Evolutionary conservation across 2,113 vertebrate species (phyloP), one percentile per base, ranked within the genome.

Genomic region (Brachypodius melanocephalos): DNA sequence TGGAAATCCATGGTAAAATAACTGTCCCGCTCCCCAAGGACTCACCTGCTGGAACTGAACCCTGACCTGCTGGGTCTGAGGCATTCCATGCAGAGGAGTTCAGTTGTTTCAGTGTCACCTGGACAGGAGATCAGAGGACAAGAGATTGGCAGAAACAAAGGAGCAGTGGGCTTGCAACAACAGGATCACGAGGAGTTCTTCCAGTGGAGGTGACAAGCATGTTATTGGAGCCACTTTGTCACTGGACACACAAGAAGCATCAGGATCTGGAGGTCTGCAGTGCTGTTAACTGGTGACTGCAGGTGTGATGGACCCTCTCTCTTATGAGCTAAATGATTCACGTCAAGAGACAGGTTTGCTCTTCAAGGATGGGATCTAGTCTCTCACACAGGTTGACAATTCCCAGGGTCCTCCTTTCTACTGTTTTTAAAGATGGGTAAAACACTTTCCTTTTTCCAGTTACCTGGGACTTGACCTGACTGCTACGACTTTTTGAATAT

Each of bases 1-100:
- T 34, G 71, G 86, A 83, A 78, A 79, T 68, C 14, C 17, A 22
- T 6, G 14, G 14, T 40, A 51, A 79, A 72, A 58, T 8, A 32
- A 8, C 22, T 8, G 4, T 31, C 22, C 32, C 69, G 45, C 46
- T 88, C 43, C 38, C 28, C 48, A 67, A 0, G 12, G 40, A 29
- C 16, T 85, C 2, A 0, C 29, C 29, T 34, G 20, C 29, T 79
- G 79, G 31, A 51, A 8, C 10, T 3, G 4, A 59, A 25, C 19
- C 15, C 46, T 3, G 0, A 8, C 26, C 20, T 4, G 6, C 48
- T 63, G 32, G 9, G 43, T 90, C 48, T 63, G 66, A 26, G 6
- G 36, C 29, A 15, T 2, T 21, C n/a, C 14, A 3, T 5, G 0
- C 4, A 26, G 34, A n/a, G 11, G 52, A 54, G 17, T 8, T 72